These are phyloP conservation scores for Taurulus bubalis DNA, from an alignment of 2,113 vertebrate species.

Conservation along the genomic window DNA sequence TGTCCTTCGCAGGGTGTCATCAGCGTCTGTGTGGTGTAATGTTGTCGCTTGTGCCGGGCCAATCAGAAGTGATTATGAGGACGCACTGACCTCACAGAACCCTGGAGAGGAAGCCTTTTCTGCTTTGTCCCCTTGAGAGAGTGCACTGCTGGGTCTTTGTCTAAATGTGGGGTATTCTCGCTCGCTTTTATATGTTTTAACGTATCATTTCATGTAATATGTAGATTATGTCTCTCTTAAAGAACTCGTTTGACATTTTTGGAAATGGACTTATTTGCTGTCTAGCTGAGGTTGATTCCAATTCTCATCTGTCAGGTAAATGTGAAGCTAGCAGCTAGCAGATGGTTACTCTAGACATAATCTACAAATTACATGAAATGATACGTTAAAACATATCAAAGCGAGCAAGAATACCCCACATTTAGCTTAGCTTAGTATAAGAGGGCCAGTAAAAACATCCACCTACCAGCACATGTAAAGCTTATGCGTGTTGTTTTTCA, in stretches of 20 bases:
- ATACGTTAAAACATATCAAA: no score
- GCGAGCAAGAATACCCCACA: no score
- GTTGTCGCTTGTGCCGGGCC: conserved; percentile 4
- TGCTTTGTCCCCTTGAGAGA: conserved; percentile 20
- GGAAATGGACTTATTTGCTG: not conserved
- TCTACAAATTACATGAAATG: no score
- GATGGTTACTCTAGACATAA: no score
- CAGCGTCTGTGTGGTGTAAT: conserved; percentile 18
- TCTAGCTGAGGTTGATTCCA: not conserved
- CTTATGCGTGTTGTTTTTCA: not conserved
- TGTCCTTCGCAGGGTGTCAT: conserved; percentile 51
- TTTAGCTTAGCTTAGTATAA: not conserved
- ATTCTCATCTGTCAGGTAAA: not conserved
- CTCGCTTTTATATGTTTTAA: not conserved
- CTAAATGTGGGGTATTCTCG: not conserved
- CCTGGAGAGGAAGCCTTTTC: not conserved
- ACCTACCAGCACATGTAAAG: not conserved
- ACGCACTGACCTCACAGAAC: conserved; percentile 41
- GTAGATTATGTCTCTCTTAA: not conserved
- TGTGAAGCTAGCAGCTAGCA: not conserved
- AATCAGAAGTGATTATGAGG: conserved; percentile 49
- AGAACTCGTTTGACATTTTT: not conserved
- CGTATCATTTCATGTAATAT: not conserved
- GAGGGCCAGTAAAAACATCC: not conserved
- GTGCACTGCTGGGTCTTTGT: not conserved